These are phyloP conservation scores for Paramisgurnus dabryanus DNA, from an alignment of 2,113 vertebrate species.

Conservation along the genomic window DNA sequence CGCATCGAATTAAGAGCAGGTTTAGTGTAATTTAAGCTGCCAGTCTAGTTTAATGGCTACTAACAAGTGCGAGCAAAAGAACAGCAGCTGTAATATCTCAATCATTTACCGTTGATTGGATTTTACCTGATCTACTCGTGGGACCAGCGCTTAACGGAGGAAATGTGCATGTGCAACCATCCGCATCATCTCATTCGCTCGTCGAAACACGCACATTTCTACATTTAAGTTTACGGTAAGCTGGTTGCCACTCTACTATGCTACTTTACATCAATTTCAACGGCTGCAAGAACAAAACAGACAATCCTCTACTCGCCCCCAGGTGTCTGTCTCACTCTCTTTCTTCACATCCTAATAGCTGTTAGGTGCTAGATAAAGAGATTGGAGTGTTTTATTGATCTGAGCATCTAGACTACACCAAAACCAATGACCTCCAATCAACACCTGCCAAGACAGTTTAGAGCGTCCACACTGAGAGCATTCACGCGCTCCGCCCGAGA, in stretches of 20 bases:
- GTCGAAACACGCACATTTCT: conserved; percentile 42
- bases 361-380: conserved; percentile 46
- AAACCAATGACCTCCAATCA: conserved; percentile 51
- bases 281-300: not conserved
- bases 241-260: conserved; percentile 16
- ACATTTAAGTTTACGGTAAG: conserved; percentile 45
- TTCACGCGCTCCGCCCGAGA: conserved; percentile 26
- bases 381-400: conserved; percentile 48
- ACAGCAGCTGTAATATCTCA: conserved; percentile 51
- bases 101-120: conserved; percentile 62
- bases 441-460: conserved; percentile 46
- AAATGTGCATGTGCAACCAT: conserved; percentile 43
- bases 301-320: not conserved
- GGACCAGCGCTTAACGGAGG: conserved; percentile 41
- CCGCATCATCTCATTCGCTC: conserved; percentile 56
- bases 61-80: conserved; percentile 29
- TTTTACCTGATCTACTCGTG: conserved; percentile 80
- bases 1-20: conserved; percentile 10
- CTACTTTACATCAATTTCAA: not conserved
- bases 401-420: conserved; percentile 22
- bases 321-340: conserved; percentile 4
- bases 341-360: conserved; percentile 44
- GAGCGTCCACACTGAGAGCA: conserved; percentile 22
- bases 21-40: conserved; percentile 29
- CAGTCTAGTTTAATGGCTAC: conserved; percentile 12